phyloP scores from a whole-genome alignment of 2,888 invertebrate species.

The Linnaemya tessellans region DNA sequence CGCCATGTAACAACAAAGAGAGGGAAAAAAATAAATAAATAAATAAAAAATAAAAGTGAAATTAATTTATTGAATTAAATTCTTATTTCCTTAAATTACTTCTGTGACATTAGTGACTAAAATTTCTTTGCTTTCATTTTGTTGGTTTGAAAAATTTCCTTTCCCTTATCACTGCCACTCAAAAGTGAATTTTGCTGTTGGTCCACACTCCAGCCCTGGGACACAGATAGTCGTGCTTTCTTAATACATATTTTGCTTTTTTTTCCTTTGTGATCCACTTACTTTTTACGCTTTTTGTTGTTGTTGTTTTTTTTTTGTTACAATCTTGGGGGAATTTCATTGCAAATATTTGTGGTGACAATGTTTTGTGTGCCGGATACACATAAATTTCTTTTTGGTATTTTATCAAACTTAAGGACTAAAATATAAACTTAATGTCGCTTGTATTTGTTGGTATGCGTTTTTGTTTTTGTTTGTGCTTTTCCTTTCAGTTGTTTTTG shows the following conservation, averaged over 20 bases:
- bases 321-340: conserved; percentile 62
- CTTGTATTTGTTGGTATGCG: conserved; percentile 2
- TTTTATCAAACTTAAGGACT: conserved; percentile 47
- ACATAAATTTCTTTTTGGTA: conserved; percentile 61
- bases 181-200: conserved; percentile 26
- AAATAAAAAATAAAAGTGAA: conserved; percentile 26
- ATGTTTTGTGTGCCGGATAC: conserved; percentile 52
- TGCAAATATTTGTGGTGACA: conserved; percentile 63
- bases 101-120: conserved; percentile 35
- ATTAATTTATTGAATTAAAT: conserved; percentile 67
- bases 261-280: conserved; percentile 15
- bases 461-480: not conserved
- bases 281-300: conserved; percentile 6
- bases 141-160: conserved; percentile 17
- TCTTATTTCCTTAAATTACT: conserved; percentile 56
- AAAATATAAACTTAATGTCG: conserved; percentile 25
- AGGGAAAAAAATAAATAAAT: not conserved
- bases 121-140: conserved; percentile 3
- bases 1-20: not conserved
- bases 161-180: conserved; percentile 14
- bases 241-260: conserved; percentile 31
- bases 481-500: not conserved
- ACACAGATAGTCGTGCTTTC: conserved; percentile 30
- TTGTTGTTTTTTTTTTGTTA: not conserved
- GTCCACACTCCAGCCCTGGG: conserved; percentile 24